Percentiles rank a stretch among this genome's conserved stretches.
These are phyloP conservation scores for Sanderia malayensis DNA, from an alignment of 30 jellyfish, hydroid and myxozoan genomes.

Conservation along the genomic window DNA sequence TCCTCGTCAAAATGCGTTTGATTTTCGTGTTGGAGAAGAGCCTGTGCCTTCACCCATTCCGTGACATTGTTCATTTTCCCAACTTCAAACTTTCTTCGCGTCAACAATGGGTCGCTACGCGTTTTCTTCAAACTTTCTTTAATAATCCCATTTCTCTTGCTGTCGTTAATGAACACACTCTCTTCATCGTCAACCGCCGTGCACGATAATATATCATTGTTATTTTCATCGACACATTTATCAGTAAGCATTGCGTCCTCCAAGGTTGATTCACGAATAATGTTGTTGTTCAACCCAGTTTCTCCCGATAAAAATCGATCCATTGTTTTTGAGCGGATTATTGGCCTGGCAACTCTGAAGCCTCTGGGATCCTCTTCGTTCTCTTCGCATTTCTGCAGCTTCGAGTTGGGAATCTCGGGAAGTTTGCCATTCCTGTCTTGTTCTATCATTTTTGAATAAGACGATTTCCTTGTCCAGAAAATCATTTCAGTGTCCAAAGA, in stretches of 20 bases:
- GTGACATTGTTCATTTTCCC: not conserved
- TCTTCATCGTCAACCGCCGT: not conserved
- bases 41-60: not conserved
- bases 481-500: slow-evolving; percentile 13
- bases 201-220: not conserved
- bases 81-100: not conserved
- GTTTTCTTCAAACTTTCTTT: not conserved
- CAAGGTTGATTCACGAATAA: too few species aligned
- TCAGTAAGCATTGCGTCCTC: not conserved
- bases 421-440: not conserved
- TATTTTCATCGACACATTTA: not conserved
- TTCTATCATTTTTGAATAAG: not conserved
- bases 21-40: not conserved
- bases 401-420: not conserved
- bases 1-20: too few species aligned
- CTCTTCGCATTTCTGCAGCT: not conserved
- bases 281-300: slow-evolving; percentile 1
- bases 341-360: not conserved
- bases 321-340: too few species aligned
- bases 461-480: slow-evolving; percentile 15
- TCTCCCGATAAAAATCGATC: too few species aligned
- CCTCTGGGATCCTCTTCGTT: not conserved
- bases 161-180: not conserved
- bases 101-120: not conserved
- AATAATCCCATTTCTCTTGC: not conserved